These are phyloP conservation scores for Sitodiplosis mosellana DNA, from an alignment of 1,140 invertebrate genomes.

Conservation along the genomic window DNA sequence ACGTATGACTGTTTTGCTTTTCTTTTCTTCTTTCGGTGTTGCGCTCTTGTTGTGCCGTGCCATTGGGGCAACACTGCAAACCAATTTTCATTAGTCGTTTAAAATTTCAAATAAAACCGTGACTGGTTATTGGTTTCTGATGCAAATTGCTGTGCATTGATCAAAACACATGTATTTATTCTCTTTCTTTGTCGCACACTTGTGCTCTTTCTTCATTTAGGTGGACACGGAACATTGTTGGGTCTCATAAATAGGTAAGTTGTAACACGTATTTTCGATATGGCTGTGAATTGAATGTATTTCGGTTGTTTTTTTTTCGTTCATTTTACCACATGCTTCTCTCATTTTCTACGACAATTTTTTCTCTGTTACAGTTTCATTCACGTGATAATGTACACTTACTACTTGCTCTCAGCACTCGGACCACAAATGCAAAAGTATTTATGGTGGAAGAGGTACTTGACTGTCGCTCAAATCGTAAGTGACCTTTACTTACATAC, in stretches of 20 bases:
- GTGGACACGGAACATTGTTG: constrained; percentile 63
- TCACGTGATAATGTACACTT: constrained; percentile 64
- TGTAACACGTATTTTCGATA: too few species aligned
- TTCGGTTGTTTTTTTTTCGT: constrained; percentile 30
- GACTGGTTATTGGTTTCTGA: too few species aligned
- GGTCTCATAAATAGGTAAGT: constrained; percentile 35
- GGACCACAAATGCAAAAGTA: constrained; percentile 68
- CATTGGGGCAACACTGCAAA: too few species aligned
- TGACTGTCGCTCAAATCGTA: constrained; percentile 69
- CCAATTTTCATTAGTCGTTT: too few species aligned
- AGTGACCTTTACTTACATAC: constrained; percentile 12
- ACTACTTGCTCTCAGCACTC: constrained; percentile 63
- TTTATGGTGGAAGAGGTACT: constrained; percentile 84
- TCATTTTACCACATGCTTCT: too few species aligned
- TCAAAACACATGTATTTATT: not conserved
- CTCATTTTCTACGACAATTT: too few species aligned
- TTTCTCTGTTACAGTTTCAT: constrained; percentile 26
- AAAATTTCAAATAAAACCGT: too few species aligned
- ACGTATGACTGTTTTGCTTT: too few species aligned
- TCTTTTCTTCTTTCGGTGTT: too few species aligned
- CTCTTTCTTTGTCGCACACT: not conserved
- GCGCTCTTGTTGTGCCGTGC: too few species aligned
- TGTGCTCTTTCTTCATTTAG: constrained; percentile 22
- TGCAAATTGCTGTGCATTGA: too few species aligned
- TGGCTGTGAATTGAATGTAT: constrained; percentile 37